Evolutionary conservation across 2,797 vertebrate species (phyloP), one percentile per base, ranked within the genome.

Genomic region (Steatocranus sp.): DNA sequence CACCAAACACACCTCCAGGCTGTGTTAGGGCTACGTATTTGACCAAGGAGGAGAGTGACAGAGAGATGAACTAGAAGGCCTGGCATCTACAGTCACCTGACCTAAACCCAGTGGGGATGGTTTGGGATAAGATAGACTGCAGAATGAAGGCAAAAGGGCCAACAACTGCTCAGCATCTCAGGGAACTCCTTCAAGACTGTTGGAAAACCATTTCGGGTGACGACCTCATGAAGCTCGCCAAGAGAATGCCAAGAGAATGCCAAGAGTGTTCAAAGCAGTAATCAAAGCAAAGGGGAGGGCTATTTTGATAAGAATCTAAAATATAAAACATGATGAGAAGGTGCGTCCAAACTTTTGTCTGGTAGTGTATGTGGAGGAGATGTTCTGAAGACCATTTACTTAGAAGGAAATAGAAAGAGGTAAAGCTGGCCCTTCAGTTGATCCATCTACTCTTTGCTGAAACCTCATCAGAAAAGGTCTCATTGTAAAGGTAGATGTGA

Each of bases 281-380:
- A 30, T 56, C 3, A 56, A 17, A 6, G 5, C 25, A 30, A 56
- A 56, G 14, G 53, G 25, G n/a, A n/a, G 25, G 8, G 14, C 14
- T 17, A 56, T 30, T 56, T 56, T 56, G 53, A 56, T 54, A 27
- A 56, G 53, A 56, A 56, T 30, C 8, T 56, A 56, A 56, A 56
- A 56, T 6, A 9, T 56, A 56, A 54, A 2, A 17, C 0, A 0
- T 54, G 0, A 54, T 54, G 14, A 0, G 14, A 54, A 54, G 25
- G 53, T 30, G 5, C 17, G 25, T 30, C 53, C 25, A 56, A 17
- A 56, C 25, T 0, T 56, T 56, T 32, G 54, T 17, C 27, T 56
- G 27, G 27, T 6, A 58, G 27, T 32, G 54, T 58, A 7, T 32
- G 15, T 58, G 9, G 54, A 34, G 34, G 34, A 9, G 34, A 34